Evolutionary conservation across 2,888 invertebrate genomes (phyloP), one percentile per base, ranked within the genome.

Genomic region (Zele albiditarsus): DNA sequence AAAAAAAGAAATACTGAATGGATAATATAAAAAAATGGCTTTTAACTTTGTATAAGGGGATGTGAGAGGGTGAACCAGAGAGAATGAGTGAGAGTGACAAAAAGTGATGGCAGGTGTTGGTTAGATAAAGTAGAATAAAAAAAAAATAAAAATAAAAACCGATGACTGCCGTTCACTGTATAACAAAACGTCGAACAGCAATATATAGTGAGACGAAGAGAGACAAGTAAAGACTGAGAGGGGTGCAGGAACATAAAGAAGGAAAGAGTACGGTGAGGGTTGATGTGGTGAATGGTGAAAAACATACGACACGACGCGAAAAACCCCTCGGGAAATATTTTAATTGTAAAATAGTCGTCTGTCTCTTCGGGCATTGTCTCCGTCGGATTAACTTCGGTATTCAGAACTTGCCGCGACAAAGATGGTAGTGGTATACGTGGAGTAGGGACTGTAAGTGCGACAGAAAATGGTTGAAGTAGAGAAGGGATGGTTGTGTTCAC

Each of bases 261-360:
- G 12, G 16, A 20, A 14, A 6, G 31, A 69, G 14, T 49, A 67
- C 49, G n/a, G 25, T 16, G n/a, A 49, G 27, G 23, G 25, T 42
- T 46, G 27, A 42, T 16, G 46, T 46, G 46, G 27, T 62, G 28
- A 63, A 73, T 67, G 66, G 46, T 25, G 53, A 65, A 68, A 71
- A 63, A 46, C 20, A 74, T 49, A 28, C 58, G 58, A 65, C 57
- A 53, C 53, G 57, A 76, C 33, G 75, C 72, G 70, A 74, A 71
- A 71, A 77, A 75, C 57, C 74, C 72, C 53, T 53, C 16, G 71
- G 38, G 72, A 77, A 78, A 79, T 78, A 82, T 82, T 82, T 82
- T 82, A 83, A 82, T 82, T 80, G 83, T 79, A 78, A 82, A 82
- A 77, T 74, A 79, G 78, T 78, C 77, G 79, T 72, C 65, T 71